A percentile compares a stretch with the other conserved stretches of the same genome.
These are phyloP conservation scores for Orycteropus afer DNA, from an alignment of 2,113 vertebrate genomes.

Conservation along the genomic window DNA sequence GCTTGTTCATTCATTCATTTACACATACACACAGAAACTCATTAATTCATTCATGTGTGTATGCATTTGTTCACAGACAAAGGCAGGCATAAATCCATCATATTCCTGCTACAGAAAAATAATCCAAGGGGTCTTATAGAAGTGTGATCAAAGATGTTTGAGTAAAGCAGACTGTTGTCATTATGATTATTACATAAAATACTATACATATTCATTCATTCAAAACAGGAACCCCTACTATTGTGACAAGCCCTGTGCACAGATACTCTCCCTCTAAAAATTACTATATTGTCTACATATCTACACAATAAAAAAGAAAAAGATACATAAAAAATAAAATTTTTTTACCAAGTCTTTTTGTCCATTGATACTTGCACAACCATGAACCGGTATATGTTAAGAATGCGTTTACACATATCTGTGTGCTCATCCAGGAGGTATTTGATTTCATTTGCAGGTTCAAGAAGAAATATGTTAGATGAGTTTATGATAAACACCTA, in stretches of 20 bases:
- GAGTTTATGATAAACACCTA: slow-evolving; percentile 99
- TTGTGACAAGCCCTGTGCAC: background rate
- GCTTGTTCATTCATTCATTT: slow-evolving; percentile 1
- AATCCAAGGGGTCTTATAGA: background rate
- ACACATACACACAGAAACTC: background rate
- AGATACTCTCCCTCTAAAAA: slow-evolving; percentile 32
- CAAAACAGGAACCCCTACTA: background rate
- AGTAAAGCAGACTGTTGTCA: background rate
- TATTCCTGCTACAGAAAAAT: slow-evolving; percentile 24
- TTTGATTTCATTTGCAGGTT: slow-evolving; percentile 97
- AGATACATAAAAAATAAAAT: slow-evolving; percentile 59
- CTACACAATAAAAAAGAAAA: slow-evolving; percentile 26
- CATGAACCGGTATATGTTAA: slow-evolving; percentile 99
- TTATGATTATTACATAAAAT: slow-evolving; percentile 35
- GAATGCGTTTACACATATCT: slow-evolving; percentile 99
- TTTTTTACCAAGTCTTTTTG: slow-evolving; percentile 97
- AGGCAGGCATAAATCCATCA: background rate
- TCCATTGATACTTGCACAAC: slow-evolving; percentile 99
- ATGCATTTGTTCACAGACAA: background rate
- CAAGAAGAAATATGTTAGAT: slow-evolving; percentile 97
- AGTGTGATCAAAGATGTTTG: background rate
- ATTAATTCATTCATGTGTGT: background rate
- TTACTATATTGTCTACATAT: slow-evolving; percentile 21
- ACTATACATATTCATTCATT: background rate
- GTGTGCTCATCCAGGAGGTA: slow-evolving; percentile 96